Base-by-base conservation (phyloP, 92 coral and sea anemone species). In the Phymanthus crucifer region DNA sequence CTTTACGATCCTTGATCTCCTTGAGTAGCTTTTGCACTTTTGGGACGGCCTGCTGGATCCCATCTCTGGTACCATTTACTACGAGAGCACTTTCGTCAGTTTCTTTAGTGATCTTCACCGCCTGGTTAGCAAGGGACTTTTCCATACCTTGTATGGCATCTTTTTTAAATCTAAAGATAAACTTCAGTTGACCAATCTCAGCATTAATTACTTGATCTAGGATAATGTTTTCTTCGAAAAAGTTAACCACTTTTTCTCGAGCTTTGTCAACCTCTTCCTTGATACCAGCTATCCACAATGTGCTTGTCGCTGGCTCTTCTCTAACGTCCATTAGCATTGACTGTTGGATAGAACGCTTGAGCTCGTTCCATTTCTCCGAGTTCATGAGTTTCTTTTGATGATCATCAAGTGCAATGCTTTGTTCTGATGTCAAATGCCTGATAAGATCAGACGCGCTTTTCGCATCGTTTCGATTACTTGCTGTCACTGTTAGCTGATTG, bases 161-260 rank as follows among this genome's bases (percentile, higher is more conserved):
- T 57, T 56, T 68, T 38, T 80, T 72, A 74, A 78, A 80, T 46
- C 58, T 78, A 31, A 65, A 43, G 23, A 93, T 54, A 54, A 88
- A 89, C 27, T 47, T 69, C 11, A 76, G 74, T 24, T 82, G 71
- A 35, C 93, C 98, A n/a, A 34, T 50, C 16, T 75, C 32, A 26
- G 91, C 23, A 3, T 19, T 33, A 16, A 91, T 76, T 1, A 24
- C 46, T 65, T 86, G 34, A 12, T 32, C 78, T 16, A 89, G 70
- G 43, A 93, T 86, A 45, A 94, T 89, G 65, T 93, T 93, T 70
- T 86, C 84, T 58, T 70, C 83, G 35, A 93, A 73, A 77, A 93
- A 93, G 18, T 57, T 38, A 23, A 78, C 66, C 6, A 93, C 56
- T n/a, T 36, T 37, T 66, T 33, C 33, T 33, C 66, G 35, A 24